These are phyloP conservation scores for Amblyornis subalaris DNA, from an alignment of 2,113 vertebrate genomes.

Conservation along the genomic window DNA sequence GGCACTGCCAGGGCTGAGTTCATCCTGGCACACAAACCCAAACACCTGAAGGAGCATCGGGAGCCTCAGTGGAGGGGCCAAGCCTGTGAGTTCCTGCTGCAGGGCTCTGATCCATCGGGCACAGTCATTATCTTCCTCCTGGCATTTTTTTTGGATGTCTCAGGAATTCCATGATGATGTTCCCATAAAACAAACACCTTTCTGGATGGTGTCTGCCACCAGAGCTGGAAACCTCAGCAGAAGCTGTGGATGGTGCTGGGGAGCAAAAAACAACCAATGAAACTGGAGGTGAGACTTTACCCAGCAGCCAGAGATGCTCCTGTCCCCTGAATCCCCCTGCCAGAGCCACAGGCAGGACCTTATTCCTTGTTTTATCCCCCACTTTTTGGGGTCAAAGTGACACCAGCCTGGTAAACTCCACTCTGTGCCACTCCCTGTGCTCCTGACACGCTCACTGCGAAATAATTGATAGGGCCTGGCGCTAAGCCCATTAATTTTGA, in stretches of 20 bases:
- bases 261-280: neutral
- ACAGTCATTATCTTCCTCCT: neutral
- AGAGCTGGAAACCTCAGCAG: neutral
- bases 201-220: neutral
- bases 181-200: neutral
- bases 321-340: neutral
- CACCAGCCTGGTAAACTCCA: neutral
- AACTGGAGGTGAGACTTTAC: neutral
- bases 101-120: neutral
- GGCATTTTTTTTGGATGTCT: accelerated
- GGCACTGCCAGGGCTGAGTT: neutral
- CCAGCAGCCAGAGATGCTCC: neutral
- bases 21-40: neutral
- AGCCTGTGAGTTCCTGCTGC: neutral
- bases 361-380: neutral
- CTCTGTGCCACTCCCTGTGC: neutral
- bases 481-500: conserved; percentile 39
- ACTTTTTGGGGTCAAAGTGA: neutral
- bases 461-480: conserved; percentile 23
- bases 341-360: accelerated
- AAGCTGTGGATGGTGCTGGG: neutral
- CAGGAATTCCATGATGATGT: neutral
- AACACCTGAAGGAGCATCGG: neutral
- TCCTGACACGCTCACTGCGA: neutral
- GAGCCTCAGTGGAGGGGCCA: accelerated